Evolutionary conservation across 2,888 invertebrate species (phyloP).

Genomic region (Scaptomyza reducta): DNA sequence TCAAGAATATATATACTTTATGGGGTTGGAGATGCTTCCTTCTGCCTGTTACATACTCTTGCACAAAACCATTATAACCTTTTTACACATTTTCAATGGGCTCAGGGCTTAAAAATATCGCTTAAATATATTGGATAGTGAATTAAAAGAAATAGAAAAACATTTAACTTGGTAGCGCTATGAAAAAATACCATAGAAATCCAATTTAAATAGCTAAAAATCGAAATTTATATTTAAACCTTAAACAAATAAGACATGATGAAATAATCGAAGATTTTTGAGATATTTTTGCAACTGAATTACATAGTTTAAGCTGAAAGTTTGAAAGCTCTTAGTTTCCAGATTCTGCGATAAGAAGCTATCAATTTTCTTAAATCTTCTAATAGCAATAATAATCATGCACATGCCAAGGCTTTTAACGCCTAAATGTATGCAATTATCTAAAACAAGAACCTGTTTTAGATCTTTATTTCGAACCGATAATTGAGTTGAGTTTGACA

Average conservation of each 20-base stretch:
- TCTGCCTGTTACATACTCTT: no score
- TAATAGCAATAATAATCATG: not conserved
- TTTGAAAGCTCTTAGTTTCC: not conserved
- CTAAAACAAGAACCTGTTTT: conserved; percentile 11
- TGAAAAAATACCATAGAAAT: no score
- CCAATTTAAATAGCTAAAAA: no score
- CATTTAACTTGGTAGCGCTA: no score
- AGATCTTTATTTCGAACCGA: conserved; percentile 1
- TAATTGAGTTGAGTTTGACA: conserved; percentile 17
- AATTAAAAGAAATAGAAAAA: no score
- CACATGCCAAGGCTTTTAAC: conserved; percentile 14
- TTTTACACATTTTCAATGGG: no score
- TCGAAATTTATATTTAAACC: no score
- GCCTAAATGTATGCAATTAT: conserved; percentile 64
- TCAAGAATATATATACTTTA: no score
- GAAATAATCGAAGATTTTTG: not conserved
- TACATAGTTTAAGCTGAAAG: not conserved
- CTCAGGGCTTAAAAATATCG: no score
- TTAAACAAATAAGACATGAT: not conserved
- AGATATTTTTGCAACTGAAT: not conserved
- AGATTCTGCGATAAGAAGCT: not conserved
- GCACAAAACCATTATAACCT: no score
- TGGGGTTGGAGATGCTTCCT: no score
- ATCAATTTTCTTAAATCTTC: not conserved
- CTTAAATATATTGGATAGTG: no score